A percentile compares a stretch with the other conserved stretches of the same genome.
Conservation (phyloP, 2,888 invertebrate genomes). For the Tridacna crocea region DNA sequence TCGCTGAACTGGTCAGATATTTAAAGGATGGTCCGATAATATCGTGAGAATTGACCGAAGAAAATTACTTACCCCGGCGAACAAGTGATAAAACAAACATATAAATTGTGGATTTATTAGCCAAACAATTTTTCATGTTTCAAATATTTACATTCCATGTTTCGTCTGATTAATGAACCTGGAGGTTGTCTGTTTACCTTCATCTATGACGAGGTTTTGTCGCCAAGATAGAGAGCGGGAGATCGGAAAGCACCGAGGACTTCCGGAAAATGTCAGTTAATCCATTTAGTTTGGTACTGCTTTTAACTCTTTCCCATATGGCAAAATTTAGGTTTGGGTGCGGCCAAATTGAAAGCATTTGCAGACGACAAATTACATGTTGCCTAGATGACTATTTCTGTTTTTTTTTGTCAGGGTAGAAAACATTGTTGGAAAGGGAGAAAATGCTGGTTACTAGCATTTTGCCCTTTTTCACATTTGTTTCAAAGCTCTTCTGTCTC, state of each 20-base stretch:
- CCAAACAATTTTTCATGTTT: conserved; percentile 40
- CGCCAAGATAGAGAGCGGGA: not conserved
- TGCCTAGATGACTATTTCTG: no score
- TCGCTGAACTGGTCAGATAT: conserved; percentile 14
- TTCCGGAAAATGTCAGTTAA: not conserved
- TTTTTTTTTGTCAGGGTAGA: no score
- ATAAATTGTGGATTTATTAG: conserved; percentile 34
- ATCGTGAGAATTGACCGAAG: conserved; percentile 47
- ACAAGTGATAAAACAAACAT: conserved; percentile 43
- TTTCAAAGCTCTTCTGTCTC: no score
- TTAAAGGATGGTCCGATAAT: not conserved
- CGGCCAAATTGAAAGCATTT: no score
- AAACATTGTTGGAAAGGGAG: no score
- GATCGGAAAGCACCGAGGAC: not conserved
- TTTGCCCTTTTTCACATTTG: no score
- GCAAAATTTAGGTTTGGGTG: no score
- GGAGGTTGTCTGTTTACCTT: not conserved
- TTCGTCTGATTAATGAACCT: conserved; percentile 16
- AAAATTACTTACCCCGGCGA: conserved; percentile 30
- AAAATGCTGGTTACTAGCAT: no score
- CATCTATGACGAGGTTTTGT: conserved; percentile 22
- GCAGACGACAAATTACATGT: no score
- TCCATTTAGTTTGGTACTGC: not conserved
- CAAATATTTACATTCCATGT: conserved; percentile 40
- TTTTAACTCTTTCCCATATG: not conserved